These are phyloP conservation scores for Hoplostethus mediterraneus DNA, from an alignment of 2,797 vertebrate species.

Conservation along the genomic window DNA sequence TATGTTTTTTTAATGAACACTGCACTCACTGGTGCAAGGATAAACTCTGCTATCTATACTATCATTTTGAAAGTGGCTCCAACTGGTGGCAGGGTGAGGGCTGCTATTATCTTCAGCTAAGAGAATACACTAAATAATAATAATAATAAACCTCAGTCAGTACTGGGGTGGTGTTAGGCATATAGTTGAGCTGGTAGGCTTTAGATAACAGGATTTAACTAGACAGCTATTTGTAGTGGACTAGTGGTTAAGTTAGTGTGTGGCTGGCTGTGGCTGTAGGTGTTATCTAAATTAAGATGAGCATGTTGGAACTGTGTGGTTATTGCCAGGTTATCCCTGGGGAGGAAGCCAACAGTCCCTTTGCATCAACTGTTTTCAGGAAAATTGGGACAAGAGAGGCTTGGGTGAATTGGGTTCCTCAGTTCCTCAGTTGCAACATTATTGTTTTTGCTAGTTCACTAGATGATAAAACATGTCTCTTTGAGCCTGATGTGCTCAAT, in stretches of 20 bases:
- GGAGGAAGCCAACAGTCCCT: constrained; percentile 77
- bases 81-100: background rate
- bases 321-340: constrained; percentile 79
- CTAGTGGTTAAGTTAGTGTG: background rate
- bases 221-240: too few species aligned
- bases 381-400: too few species aligned
- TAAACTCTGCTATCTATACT: too few species aligned
- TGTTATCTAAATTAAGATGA: constrained; percentile 41
- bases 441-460: background rate
- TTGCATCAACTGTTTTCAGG: too few species aligned
- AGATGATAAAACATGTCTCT: background rate
- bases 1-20: too few species aligned
- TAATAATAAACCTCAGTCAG: background rate
- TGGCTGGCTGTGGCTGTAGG: constrained; percentile 56
- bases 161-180: too few species aligned
- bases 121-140: background rate
- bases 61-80: too few species aligned
- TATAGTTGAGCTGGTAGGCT: too few species aligned
- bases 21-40: too few species aligned
- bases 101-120: background rate
- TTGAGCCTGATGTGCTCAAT: background rate
- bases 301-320: constrained; percentile 49
- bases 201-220: too few species aligned
- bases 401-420: too few species aligned
- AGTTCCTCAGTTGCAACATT: too few species aligned